Evolutionary conservation across 2,797 vertebrate genomes (phyloP).

Genomic region (Characodon lateralis): DNA sequence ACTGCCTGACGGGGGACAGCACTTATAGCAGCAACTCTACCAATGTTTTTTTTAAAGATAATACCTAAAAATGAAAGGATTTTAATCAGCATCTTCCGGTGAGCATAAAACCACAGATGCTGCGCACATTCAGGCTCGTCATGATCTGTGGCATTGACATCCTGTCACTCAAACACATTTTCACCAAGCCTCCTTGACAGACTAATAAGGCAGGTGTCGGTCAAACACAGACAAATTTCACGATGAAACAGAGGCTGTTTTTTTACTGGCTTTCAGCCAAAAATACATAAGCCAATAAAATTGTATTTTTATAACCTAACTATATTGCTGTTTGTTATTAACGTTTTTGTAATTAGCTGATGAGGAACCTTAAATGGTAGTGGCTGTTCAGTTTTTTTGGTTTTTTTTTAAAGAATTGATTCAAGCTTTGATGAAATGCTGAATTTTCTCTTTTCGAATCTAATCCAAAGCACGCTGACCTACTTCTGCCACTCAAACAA

Average conservation of each 20-base stretch:
- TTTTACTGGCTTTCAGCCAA: background rate
- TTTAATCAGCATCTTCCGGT: slow-evolving; percentile 10
- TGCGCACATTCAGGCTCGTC: slow-evolving; percentile 15
- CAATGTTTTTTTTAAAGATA: background rate
- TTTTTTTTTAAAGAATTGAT: slow-evolving; percentile 19
- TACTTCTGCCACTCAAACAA: slow-evolving; percentile 64
- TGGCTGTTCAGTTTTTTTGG: slow-evolving; percentile 8
- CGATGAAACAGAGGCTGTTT: background rate
- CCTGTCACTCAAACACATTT: slow-evolving; percentile 24
- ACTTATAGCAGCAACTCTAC: slow-evolving; percentile 18
- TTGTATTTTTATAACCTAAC: background rate
- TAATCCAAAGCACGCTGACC: slow-evolving; percentile 62
- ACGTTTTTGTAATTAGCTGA: background rate
- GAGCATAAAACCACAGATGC: slow-evolving; percentile 14
- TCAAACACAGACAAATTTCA: background rate
- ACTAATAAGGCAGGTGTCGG: background rate
- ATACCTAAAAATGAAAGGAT: background rate
- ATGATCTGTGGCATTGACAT: slow-evolving; percentile 28
- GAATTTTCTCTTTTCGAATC: slow-evolving; percentile 48
- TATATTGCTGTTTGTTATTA: background rate
- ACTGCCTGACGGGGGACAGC: background rate
- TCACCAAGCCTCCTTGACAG: slow-evolving; percentile 14
- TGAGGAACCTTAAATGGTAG: slow-evolving; percentile 2
- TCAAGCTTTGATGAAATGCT: slow-evolving; percentile 70
- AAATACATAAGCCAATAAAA: background rate